Percentiles rank a stretch among this genome's conserved stretches.
phyloP scores from a whole-genome alignment of 2,113 vertebrate species.

The Boleophthalmus pectinirostris region DNA sequence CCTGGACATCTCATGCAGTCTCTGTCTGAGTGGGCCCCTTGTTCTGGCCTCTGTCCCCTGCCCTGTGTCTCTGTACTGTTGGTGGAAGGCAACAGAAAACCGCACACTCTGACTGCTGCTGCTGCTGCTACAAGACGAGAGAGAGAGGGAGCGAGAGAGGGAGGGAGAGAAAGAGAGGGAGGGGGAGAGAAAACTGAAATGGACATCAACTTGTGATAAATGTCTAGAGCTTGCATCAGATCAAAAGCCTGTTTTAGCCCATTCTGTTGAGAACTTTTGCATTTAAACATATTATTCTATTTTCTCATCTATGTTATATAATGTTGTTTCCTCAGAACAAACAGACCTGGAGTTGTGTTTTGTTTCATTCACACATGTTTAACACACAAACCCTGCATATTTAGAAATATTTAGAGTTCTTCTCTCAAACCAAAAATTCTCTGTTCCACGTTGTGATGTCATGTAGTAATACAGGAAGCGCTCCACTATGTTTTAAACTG shows the following conservation, averaged over 20 bases:
- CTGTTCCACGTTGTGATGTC: too few species aligned
- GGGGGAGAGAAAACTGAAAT: conserved; percentile 10
- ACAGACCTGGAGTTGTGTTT: too few species aligned
- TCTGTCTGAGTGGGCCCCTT: conserved; percentile 36
- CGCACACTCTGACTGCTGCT: conserved; percentile 52
- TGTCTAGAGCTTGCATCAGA: neutral
- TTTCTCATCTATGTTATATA: too few species aligned
- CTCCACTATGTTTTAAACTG: too few species aligned
- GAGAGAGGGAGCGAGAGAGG: conserved; percentile 18
- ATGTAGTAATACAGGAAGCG: too few species aligned
- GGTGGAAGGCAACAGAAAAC: conserved; percentile 73
- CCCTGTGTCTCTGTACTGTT: conserved; percentile 49
- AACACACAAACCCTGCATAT: too few species aligned
- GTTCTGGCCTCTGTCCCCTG: conserved; percentile 17
- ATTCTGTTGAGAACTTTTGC: neutral
- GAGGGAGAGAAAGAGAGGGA: too few species aligned
- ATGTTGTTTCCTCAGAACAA: too few species aligned
- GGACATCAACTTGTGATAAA: neutral
- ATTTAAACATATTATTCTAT: neutral
- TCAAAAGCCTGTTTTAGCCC: neutral
- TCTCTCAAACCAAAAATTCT: too few species aligned
- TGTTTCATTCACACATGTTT: too few species aligned
- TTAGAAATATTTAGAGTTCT: too few species aligned
- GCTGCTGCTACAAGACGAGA: conserved; percentile 36
- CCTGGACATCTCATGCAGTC: conserved; percentile 46